Conservation (phyloP, 2,888 invertebrate species). For the Cryptus viduatorius region DNA sequence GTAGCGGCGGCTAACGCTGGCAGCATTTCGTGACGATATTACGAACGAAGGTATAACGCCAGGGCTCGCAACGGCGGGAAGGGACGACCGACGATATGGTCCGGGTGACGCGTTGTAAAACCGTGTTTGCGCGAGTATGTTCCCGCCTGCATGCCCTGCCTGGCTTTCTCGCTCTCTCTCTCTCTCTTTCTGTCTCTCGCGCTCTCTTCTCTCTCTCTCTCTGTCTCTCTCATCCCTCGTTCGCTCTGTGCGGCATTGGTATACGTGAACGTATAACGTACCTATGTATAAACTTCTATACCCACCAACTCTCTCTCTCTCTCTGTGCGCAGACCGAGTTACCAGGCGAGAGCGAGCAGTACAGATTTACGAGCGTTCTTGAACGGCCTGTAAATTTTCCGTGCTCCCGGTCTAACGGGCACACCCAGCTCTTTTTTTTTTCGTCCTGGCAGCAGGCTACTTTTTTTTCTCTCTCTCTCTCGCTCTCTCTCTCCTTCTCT, state of each 20-base stretch:
- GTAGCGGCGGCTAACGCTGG: background rate
- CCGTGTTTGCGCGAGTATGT: conserved; percentile 44
- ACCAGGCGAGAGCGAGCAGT: conserved; percentile 62
- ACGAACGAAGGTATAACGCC: conserved; percentile 42
- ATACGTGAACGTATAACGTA: background rate
- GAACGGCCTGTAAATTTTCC: conserved; percentile 76
- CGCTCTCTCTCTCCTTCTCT: conserved; percentile 21
- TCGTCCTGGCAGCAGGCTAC: conserved; percentile 20
- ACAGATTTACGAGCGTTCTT: conserved; percentile 76
- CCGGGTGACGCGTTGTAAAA: conserved; percentile 58
- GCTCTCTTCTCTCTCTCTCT: background rate
- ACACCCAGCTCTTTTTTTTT: conserved; percentile 47
- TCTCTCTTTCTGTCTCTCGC: conserved; percentile 14
- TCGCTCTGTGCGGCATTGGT: conserved; percentile 22
- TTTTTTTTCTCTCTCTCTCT: conserved; percentile 18
- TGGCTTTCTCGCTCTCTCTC: conserved; percentile 29
- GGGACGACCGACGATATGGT: conserved; percentile 41
- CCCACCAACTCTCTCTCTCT: conserved; percentile 10
- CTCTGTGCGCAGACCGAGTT: conserved; percentile 64
- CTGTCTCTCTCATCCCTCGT: conserved; percentile 34
- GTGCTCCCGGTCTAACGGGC: conserved; percentile 72
- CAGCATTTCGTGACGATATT: conserved; percentile 32
- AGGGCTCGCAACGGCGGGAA: conserved; percentile 26
- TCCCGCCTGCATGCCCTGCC: conserved; percentile 38
- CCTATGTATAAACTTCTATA: conserved; percentile 3